phyloP scores from a whole-genome alignment of 2,113 vertebrate species.

The Picathartes gymnocephalus region DNA sequence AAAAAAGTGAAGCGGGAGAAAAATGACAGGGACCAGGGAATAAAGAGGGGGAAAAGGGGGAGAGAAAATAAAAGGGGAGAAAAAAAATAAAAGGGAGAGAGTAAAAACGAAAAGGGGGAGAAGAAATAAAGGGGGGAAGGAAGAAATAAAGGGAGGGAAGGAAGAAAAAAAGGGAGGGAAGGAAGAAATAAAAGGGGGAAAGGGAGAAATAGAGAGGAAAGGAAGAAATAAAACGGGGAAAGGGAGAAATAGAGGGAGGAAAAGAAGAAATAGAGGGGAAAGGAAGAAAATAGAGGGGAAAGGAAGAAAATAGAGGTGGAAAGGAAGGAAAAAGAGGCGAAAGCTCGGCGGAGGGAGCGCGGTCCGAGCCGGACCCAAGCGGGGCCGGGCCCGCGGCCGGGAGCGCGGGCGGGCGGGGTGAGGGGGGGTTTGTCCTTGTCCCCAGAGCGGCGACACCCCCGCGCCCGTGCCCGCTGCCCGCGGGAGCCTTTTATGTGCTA shows the following conservation, averaged over 20 bases:
- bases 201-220: background rate
- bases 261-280: too few relatives aligned
- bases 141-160: too few relatives aligned
- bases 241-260: too few relatives aligned
- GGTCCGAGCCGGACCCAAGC: background rate
- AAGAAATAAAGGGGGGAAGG: background rate
- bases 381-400: background rate
- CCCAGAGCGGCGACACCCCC: conserved; percentile 71
- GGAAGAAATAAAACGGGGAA: too few relatives aligned
- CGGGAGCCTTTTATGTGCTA: conserved; percentile 90
- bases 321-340: background rate
- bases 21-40: too few relatives aligned
- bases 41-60: too few relatives aligned
- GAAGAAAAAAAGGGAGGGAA: background rate
- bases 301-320: fast-evolving
- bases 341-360: background rate
- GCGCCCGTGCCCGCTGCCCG: conserved; percentile 76
- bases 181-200: background rate
- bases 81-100: fast-evolving
- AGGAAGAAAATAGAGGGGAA: background rate
- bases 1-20: background rate
- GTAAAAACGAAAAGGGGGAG: background rate
- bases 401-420: background rate
- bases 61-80: background rate
- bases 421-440: background rate